phyloP scores from a whole-genome alignment of 2,888 invertebrate genomes.

The Tenthredo mesomela region DNA sequence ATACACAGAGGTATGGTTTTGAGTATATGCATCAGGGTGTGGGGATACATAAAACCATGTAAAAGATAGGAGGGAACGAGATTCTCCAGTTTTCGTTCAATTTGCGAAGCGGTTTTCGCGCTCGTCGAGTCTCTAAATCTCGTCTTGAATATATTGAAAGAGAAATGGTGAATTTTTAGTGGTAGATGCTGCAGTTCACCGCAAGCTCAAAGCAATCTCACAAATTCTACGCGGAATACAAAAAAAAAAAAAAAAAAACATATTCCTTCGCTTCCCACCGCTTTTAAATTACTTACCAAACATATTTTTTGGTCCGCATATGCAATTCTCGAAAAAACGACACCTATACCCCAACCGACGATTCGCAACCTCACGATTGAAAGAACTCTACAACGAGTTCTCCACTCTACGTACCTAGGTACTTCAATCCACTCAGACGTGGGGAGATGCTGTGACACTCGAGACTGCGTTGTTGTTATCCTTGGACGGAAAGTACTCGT shows the following conservation, averaged over 20 bases:
- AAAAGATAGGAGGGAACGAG: conserved; percentile 10
- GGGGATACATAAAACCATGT: conserved; percentile 21
- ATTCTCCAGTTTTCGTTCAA: conserved; percentile 26
- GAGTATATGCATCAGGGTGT: not conserved
- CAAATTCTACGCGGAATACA: not conserved
- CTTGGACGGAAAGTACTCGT: conserved; percentile 46
- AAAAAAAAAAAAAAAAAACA: not conserved
- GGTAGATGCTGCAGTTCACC: conserved; percentile 7
- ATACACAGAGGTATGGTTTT: not conserved
- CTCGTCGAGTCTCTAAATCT: conserved; percentile 27
- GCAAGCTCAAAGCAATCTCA: not conserved
- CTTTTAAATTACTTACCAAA: not conserved
- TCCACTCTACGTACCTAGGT: conserved; percentile 27
- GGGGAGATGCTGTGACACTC: conserved; percentile 47
- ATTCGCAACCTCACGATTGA: conserved; percentile 41
- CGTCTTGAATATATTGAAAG: conserved; percentile 23
- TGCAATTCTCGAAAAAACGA: not conserved
- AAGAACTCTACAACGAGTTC: conserved; percentile 28
- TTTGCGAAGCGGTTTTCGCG: conserved; percentile 24
- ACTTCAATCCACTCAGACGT: conserved; percentile 47
- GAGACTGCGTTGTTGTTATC: conserved; percentile 49
- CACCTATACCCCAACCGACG: not conserved
- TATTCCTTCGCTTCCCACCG: not conserved
- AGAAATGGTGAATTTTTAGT: conserved; percentile 23
- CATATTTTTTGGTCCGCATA: not conserved